Evolutionary conservation across 2,113 vertebrate genomes (phyloP).

Genomic region (Apeltes quadracus): DNA sequence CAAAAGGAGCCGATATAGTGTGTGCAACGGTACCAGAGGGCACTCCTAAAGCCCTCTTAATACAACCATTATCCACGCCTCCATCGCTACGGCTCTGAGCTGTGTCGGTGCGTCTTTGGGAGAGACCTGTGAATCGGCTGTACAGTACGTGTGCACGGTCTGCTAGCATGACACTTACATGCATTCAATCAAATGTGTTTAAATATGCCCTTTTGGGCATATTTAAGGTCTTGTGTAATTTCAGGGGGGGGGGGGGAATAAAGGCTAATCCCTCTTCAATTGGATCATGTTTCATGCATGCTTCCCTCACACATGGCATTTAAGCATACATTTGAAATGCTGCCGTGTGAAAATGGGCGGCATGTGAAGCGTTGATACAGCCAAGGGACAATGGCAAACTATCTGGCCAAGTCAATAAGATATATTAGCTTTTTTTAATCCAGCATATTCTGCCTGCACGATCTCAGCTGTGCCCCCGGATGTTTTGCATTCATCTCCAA

Average conservation of each 20-base stretch:
- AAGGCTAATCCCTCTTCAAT: conserved; percentile 23
- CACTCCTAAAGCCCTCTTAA: conserved; percentile 47
- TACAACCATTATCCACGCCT: conserved; percentile 39
- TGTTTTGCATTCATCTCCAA: conserved; percentile 36
- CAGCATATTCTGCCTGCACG: neutral
- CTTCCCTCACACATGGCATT: neutral
- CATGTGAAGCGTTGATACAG: neutral
- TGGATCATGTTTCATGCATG: neutral
- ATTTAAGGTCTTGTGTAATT: neutral
- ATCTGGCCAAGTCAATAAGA: neutral
- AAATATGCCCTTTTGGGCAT: neutral
- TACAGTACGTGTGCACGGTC: conserved; percentile 8
- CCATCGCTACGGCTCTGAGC: conserved; percentile 26
- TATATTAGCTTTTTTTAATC: conserved; percentile 10
- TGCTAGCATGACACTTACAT: neutral
- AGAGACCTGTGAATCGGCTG: conserved; percentile 12
- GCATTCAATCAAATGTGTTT: conserved; percentile 20
- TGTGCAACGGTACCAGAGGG: conserved; percentile 58
- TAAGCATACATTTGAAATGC: neutral
- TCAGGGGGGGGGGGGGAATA: neutral
- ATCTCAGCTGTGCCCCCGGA: conserved; percentile 19
- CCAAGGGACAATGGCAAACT: neutral
- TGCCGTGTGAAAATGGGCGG: neutral
- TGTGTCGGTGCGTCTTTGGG: conserved; percentile 30
- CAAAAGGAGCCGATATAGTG: conserved; percentile 54